These are phyloP conservation scores for Pterophyllum scalare DNA, from an alignment of 2,113 vertebrate species.

Conservation along the genomic window DNA sequence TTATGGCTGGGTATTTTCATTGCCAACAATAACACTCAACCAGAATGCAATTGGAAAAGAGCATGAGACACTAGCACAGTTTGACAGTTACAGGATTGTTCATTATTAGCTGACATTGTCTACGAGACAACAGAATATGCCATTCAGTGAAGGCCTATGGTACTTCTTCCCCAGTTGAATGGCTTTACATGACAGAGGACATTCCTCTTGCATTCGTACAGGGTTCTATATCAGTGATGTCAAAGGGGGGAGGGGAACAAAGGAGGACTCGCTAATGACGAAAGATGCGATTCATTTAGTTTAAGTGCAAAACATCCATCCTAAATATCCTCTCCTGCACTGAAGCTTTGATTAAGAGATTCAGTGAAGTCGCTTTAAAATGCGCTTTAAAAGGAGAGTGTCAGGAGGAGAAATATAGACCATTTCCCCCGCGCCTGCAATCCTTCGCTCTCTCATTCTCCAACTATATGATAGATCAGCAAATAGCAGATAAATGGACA, in stretches of 20 bases:
- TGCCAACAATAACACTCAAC: constrained; percentile 67
- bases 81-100: constrained; percentile 72
- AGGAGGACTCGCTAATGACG: constrained; percentile 60
- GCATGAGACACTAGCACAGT: constrained; percentile 37
- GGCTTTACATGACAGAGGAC: constrained; percentile 64
- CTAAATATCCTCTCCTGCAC: constrained; percentile 50
- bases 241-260: constrained; percentile 39
- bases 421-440: constrained; percentile 34
- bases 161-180: constrained; percentile 43
- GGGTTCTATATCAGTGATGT: constrained; percentile 56
- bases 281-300: constrained; percentile 67
- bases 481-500: constrained; percentile 40
- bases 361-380: constrained; percentile 61
- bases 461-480: constrained; percentile 53
- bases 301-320: constrained; percentile 73
- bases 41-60: constrained; percentile 45
- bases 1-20: constrained; percentile 68
- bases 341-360: constrained; percentile 73
- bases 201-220: constrained; percentile 51
- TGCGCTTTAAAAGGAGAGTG: constrained; percentile 57
- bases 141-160: constrained; percentile 53
- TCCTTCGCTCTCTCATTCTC: constrained; percentile 51
- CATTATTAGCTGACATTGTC: constrained; percentile 72
- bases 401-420: constrained; percentile 63
- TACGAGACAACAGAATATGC: constrained; percentile 58